Conservation (phyloP, 2,888 invertebrate genomes). For the Hesperia comma region DNA sequence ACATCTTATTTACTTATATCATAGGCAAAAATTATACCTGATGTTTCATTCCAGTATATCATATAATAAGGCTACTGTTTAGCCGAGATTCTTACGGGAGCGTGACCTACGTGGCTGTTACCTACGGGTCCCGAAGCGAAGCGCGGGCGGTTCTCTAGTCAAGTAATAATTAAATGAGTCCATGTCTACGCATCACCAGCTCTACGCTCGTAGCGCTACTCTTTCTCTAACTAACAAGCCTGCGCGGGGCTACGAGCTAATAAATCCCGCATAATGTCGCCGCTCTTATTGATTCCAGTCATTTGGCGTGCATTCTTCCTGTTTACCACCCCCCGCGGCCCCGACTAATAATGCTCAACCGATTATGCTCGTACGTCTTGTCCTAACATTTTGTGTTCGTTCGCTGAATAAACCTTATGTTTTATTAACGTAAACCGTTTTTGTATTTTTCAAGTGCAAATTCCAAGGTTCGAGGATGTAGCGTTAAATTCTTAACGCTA, state of each 20-base stretch:
- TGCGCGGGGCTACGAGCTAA: slow-evolving; percentile 59
- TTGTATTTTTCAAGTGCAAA: too few relatives aligned
- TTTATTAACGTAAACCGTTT: too few relatives aligned
- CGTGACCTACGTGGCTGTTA: too few relatives aligned
- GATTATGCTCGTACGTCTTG: slow-evolving; percentile 15
- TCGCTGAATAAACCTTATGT: neutral
- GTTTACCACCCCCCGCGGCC: slow-evolving; percentile 45
- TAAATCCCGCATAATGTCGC: slow-evolving; percentile 77
- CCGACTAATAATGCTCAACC: slow-evolving; percentile 13
- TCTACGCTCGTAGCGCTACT: slow-evolving; percentile 55
- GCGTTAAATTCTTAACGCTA: too few relatives aligned
- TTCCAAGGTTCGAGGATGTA: too few relatives aligned
- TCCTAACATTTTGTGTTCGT: slow-evolving; percentile 11
- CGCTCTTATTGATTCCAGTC: slow-evolving; percentile 74
- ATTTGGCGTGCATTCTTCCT: slow-evolving; percentile 58
- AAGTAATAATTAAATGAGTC: neutral
- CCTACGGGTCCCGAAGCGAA: too few relatives aligned
- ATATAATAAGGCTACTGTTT: too few relatives aligned
- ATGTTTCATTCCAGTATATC: too few relatives aligned
- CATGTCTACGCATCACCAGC: slow-evolving; percentile 39
- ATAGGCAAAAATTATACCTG: too few relatives aligned
- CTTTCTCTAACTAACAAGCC: slow-evolving; percentile 70
- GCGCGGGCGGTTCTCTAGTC: too few relatives aligned
- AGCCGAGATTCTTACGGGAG: too few relatives aligned
- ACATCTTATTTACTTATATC: too few relatives aligned